A percentile compares a stretch with the other conserved stretches of the same genome.
phyloP scores from a whole-genome alignment of 2,113 vertebrate species.

The Capreolus pygargus region DNA sequence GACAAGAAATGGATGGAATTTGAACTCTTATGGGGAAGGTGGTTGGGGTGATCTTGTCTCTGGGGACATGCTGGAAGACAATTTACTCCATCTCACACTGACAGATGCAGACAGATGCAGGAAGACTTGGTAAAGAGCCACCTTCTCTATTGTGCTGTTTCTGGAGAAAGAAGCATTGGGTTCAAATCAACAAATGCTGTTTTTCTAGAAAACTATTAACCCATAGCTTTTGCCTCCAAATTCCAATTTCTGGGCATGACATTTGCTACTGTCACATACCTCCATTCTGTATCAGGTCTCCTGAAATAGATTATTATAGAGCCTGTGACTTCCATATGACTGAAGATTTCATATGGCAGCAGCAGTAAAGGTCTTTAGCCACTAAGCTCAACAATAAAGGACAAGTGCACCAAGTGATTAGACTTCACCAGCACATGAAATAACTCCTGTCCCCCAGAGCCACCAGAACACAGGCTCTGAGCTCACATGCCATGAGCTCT shows the following conservation, averaged over 20 bases:
- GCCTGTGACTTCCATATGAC: neutral
- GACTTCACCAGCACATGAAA: neutral
- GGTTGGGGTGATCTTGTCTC: neutral
- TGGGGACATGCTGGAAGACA: neutral
- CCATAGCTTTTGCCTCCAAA: neutral
- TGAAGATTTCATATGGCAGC: neutral
- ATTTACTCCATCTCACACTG: rapidly evolving
- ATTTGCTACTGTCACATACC: neutral
- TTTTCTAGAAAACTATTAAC: neutral
- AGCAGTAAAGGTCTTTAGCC: neutral
- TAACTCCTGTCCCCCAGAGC: neutral
- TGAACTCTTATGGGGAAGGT: rapidly evolving
- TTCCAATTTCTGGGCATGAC: neutral
- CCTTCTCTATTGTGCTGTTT: neutral
- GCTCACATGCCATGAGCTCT: neutral
- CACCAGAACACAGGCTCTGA: neutral
- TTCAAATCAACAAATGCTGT: neutral
- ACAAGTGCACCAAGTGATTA: neutral
- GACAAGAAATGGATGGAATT: neutral
- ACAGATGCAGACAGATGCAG: neutral
- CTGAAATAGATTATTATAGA: neutral
- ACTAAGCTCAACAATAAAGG: neutral
- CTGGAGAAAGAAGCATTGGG: neutral
- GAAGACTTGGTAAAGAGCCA: neutral
- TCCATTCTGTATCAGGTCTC: neutral